phyloP scores from a whole-genome alignment of 64 coral and sea anemone species.

The Platygyra sinensis region DNA sequence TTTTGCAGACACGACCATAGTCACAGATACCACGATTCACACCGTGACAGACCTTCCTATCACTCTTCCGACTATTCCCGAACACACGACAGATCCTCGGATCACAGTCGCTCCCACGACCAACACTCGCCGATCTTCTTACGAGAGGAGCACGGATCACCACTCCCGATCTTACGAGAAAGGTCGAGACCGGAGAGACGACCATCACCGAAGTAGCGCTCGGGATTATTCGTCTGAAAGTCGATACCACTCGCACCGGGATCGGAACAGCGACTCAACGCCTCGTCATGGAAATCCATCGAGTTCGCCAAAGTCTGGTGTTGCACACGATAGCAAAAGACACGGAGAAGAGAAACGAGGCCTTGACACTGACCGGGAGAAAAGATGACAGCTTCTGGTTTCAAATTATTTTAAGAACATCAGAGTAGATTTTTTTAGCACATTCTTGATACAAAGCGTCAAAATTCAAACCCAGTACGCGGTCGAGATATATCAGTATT shows the following conservation, averaged over 20 bases:
- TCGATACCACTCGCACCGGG: constrained; percentile 60
- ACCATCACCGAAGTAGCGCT: constrained; percentile 55
- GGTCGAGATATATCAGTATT: neutral
- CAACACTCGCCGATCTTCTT: constrained; percentile 64
- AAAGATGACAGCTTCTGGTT: constrained; percentile 37
- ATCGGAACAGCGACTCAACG: constrained; percentile 40
- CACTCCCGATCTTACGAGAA: constrained; percentile 81
- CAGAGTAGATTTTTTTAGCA: neutral
- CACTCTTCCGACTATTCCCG: constrained; percentile 44
- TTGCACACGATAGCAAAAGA: constrained; percentile 4
- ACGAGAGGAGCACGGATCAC: constrained; percentile 77
- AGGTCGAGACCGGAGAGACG: constrained; percentile 73
- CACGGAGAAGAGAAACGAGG: constrained; percentile 17
- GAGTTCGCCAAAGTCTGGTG: constrained; percentile 17
- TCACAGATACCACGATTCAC: constrained; percentile 50
- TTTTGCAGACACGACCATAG: constrained; percentile 53
- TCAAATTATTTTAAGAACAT: neutral
- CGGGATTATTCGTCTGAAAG: constrained; percentile 74
- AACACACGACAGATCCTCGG: constrained; percentile 80
- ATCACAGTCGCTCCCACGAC: constrained; percentile 74
- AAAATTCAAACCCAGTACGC: neutral
- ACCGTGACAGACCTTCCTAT: constrained; percentile 24
- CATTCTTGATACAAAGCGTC: neutral
- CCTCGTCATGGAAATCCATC: constrained; percentile 4
- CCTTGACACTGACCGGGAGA: constrained; percentile 3